These are phyloP conservation scores for Lordiphosa collinella DNA, from an alignment of 1,140 invertebrate species.

Conservation along the genomic window DNA sequence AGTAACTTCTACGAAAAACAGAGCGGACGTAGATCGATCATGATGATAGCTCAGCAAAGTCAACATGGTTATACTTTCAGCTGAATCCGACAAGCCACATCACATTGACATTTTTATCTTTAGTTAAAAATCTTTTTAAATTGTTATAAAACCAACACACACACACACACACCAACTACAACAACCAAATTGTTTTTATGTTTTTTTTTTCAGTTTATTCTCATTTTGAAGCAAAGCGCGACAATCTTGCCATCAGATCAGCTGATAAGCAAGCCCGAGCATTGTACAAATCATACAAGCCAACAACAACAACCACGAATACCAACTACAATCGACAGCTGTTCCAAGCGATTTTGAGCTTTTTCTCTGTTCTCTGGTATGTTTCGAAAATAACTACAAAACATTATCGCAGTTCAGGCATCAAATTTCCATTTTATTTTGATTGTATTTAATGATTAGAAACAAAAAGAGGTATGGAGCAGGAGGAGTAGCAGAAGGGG, in stretches of 20 bases:
- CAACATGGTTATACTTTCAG: slow-evolving; percentile 11
- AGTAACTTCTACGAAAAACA: not conserved
- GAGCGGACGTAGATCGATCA: slow-evolving; percentile 5
- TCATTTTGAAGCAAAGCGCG: slow-evolving; percentile 73
- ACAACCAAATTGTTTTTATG: slow-evolving; percentile 36
- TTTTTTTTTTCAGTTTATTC: slow-evolving; percentile 67
- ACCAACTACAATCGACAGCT: slow-evolving; percentile 53
- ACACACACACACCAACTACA: slow-evolving; percentile 38
- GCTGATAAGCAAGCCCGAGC: slow-evolving; percentile 64
- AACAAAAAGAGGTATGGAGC: slow-evolving; percentile 7
- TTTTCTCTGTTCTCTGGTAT: slow-evolving; percentile 30
- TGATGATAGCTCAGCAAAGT: too few species aligned
- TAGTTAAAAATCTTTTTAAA: slow-evolving; percentile 70
- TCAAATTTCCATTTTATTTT: slow-evolving; percentile 61
- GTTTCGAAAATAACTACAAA: slow-evolving; percentile 69
- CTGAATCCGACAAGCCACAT: slow-evolving; percentile 68
- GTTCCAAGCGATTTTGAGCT: slow-evolving; percentile 43
- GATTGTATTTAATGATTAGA: slow-evolving; percentile 61
- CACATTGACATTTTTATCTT: slow-evolving; percentile 76
- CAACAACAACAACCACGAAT: slow-evolving; percentile 31
- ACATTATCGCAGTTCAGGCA: slow-evolving; percentile 57
- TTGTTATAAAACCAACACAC: slow-evolving; percentile 69
- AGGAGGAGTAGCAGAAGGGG: not conserved
- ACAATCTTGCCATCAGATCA: slow-evolving; percentile 77
- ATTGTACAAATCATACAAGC: slow-evolving; percentile 72